phyloP scores from a whole-genome alignment of 2,113 vertebrate genomes.

The Erythrocebus patas region DNA sequence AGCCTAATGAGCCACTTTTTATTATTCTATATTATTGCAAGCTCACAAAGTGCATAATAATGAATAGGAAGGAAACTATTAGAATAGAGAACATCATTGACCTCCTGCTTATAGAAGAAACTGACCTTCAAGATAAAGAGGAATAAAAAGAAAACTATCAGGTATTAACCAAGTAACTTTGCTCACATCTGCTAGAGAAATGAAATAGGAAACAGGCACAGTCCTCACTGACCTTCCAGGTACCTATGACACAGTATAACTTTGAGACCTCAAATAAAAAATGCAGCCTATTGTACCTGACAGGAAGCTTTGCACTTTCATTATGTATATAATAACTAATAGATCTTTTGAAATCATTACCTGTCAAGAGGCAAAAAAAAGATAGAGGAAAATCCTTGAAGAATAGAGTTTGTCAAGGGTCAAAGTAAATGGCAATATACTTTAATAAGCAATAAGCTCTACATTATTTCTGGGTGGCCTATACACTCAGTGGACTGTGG shows the following conservation, averaged over 20 bases:
- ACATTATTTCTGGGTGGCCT: constrained; percentile 68
- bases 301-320: constrained; percentile 75
- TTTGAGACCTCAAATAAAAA: constrained; percentile 73
- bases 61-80: constrained; percentile 30
- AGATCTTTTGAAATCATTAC: constrained; percentile 77
- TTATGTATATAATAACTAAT: constrained; percentile 77
- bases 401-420: constrained; percentile 77
- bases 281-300: constrained; percentile 72
- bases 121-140: constrained; percentile 53
- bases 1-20: constrained; percentile 56
- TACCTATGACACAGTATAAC: constrained; percentile 56
- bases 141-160: background rate
- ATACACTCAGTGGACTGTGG: constrained; percentile 66
- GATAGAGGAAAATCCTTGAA: constrained; percentile 70
- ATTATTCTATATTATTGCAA: constrained; percentile 51
- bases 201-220: constrained; percentile 40
- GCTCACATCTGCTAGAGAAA: constrained; percentile 57
- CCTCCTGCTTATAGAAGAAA: constrained; percentile 49
- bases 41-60: constrained; percentile 40
- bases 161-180: constrained; percentile 62
- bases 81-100: constrained; percentile 50
- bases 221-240: constrained; percentile 67
- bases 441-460: constrained; percentile 72
- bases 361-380: constrained; percentile 67
- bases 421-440: constrained; percentile 74